These are phyloP conservation scores for Centropristis striata DNA, from an alignment of 2,113 vertebrate genomes.

Conservation along the genomic window DNA sequence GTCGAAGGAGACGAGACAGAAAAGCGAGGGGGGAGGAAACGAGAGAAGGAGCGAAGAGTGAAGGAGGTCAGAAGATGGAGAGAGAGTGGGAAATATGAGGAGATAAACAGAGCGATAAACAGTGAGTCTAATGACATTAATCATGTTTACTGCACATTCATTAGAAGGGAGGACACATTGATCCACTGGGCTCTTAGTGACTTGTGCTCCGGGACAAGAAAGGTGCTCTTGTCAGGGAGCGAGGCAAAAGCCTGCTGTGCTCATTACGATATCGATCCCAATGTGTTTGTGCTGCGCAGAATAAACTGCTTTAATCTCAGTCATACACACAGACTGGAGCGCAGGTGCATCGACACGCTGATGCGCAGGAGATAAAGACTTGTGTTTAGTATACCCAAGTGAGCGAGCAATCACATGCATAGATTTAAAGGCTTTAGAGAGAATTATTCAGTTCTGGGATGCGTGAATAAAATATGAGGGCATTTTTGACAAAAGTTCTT, in stretches of 20 bases:
- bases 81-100: conserved; percentile 36
- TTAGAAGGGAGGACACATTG: conserved; percentile 78
- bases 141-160: conserved; percentile 78
- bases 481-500: not conserved
- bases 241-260: conserved; percentile 62
- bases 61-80: conserved; percentile 43
- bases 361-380: not conserved
- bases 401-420: not conserved
- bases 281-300: conserved; percentile 62
- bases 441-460: not conserved
- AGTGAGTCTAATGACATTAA: conserved; percentile 71
- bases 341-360: conserved; percentile 14
- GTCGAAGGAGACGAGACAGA: not conserved
- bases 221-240: conserved; percentile 66
- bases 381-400: conserved; percentile 11
- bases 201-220: conserved; percentile 69
- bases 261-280: conserved; percentile 75
- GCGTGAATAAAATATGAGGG: not conserved
- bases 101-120: conserved; percentile 56
- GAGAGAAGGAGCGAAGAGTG: conserved; percentile 19
- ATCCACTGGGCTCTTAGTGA: conserved; percentile 75
- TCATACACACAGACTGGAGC: conserved; percentile 7
- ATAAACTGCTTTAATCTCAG: conserved; percentile 62
- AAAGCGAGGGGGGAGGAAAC: conserved; percentile 17
- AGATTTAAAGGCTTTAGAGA: not conserved